Evolutionary conservation across 2,888 invertebrate species (phyloP), one percentile per base, ranked within the genome.

Genomic region (Cosmorhoe ocellata): DNA sequence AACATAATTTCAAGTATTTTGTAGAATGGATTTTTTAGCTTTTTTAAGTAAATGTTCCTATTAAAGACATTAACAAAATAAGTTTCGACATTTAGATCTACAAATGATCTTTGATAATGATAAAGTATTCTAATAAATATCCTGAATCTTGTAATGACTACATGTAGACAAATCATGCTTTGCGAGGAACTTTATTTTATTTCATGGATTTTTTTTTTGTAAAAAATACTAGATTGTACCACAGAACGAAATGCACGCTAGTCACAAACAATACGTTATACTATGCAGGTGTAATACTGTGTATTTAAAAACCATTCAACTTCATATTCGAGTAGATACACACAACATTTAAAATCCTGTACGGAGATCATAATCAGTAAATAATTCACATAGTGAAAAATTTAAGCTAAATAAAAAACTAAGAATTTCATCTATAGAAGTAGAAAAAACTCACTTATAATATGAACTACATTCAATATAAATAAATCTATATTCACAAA

Each of bases 261-360:
- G 11, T 30, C 14, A 8, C 3, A 43, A 7, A 22, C 36, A 41
- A 30, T n/a, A 45, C 11, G 13, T 36, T 39, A 50, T 40, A 30
- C 34, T 28, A 34, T 36, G 39, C 39, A 39, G 12, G 30, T 49
- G 40, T 57, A 63, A 63, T 63, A 63, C 60, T 63, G 58, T 55
- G 51, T 45, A 50, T 38, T 44, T 28, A 49, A 28, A 32, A 40
- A 37, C 4, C 26, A 22, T 32, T 42, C 22, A 22, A 49, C 39
- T 58, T 53, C 48, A 47, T 62, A 63, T 60, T 63, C 63, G 63
- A 63, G 63, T 28, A 18, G 18, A 18, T 18, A 38, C 24, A 54
- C 38, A 49, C 28, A 47, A 34, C 12, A 32, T 10, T 18, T 18
- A 11, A 33, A 42, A 32, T 39, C 47, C 42, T 18, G 22, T 11